A percentile compares a stretch with the other conserved stretches of the same genome.
Conservation (phyloP, 2,113 vertebrate genomes). For the Austrofundulus limnaeus region DNA sequence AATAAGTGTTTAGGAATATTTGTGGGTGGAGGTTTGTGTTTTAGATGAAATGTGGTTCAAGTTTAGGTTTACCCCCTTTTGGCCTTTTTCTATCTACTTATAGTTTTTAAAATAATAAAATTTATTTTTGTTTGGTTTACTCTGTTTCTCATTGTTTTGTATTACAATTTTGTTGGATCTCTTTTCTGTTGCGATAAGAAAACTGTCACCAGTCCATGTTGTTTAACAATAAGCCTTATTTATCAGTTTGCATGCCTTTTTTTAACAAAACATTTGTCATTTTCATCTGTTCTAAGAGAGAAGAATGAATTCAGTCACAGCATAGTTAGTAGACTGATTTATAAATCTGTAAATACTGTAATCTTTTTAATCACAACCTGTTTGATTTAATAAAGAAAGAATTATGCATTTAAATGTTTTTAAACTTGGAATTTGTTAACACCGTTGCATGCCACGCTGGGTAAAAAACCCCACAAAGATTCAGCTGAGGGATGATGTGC, state of each 20-base stretch:
- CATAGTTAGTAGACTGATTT: not conserved
- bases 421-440: not conserved
- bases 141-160: not conserved
- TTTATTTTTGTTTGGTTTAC: not conserved
- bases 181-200: not conserved
- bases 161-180: not conserved
- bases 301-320: too few relatives aligned
- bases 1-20: not conserved
- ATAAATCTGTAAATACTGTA: not conserved
- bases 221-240: too few relatives aligned
- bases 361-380: not conserved
- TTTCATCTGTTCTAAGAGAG: too few relatives aligned
- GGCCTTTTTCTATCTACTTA: constrained; percentile 31
- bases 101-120: not conserved
- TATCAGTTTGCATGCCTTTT: too few relatives aligned
- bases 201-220: not conserved
- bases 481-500: constrained; percentile 39
- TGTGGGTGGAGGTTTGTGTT: too few relatives aligned
- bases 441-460: constrained; percentile 2
- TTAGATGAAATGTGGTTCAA: not conserved
- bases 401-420: constrained; percentile 15
- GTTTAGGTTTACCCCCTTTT: constrained; percentile 14
- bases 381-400: not conserved
- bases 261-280: too few relatives aligned
- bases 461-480: not conserved